Conservation (phyloP, 2,888 invertebrate genomes). For the Pecten maximus region DNA sequence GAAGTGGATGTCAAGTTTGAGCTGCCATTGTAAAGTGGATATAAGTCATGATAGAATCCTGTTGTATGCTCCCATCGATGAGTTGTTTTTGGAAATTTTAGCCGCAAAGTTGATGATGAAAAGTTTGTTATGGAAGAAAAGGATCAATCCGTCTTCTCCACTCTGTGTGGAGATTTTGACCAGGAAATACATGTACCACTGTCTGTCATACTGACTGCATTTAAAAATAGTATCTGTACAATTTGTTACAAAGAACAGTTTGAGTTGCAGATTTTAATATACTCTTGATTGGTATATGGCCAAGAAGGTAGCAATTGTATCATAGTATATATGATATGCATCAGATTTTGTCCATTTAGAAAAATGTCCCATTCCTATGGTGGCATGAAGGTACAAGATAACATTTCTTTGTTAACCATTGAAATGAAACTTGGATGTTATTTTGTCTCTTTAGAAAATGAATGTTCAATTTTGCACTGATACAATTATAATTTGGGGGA, state of each 20-base stretch:
- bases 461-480: too few relatives aligned
- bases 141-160: background rate
- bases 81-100: conserved; percentile 8
- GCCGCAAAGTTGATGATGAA: background rate
- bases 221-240: background rate
- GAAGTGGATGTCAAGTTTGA: conserved; percentile 92
- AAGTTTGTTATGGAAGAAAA: background rate
- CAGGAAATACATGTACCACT: too few relatives aligned
- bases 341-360: background rate
- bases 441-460: too few relatives aligned
- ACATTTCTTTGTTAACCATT: background rate
- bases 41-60: background rate
- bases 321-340: background rate
- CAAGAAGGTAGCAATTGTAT: background rate
- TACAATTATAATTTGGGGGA: too few relatives aligned
- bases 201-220: too few relatives aligned
- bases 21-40: conserved; percentile 86
- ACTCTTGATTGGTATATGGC: background rate
- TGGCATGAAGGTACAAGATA: too few relatives aligned
- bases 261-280: background rate
- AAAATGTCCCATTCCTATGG: background rate
- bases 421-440: background rate
- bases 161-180: background rate
- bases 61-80: background rate
- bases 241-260: too few relatives aligned